Base-by-base conservation (phyloP, 2,888 invertebrate species). In the Mallateleia sp. region DNA sequence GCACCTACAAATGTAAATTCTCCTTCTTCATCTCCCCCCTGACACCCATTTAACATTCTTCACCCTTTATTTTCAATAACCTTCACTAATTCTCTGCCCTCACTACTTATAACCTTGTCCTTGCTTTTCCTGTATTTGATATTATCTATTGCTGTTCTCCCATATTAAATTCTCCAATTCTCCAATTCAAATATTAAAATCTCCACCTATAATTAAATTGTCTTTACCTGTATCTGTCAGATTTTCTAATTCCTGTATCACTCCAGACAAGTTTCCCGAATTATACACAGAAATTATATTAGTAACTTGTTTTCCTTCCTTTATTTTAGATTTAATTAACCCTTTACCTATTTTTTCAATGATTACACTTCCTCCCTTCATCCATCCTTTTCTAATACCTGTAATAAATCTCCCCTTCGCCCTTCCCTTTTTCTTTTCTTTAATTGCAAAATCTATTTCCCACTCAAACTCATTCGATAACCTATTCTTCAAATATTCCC, bases 11-110 rank as follows among this genome's bases (percentile, higher is more conserved):
- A 89, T 8, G 64, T 14, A 85, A 75, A 50, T 22, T 79, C 45
- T 85, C 83, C 22, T 86, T 86, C 45, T 75, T 64, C 66, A 74
- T 78, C 54, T 74, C 87, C 50, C 75, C 62, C 45, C 38, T 38
- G 38, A 11, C 38, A 9, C 54, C 52, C 75, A 75, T 52, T 87
- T 87, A 14, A 82, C 20, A 8, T 89, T 80, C n/a, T 54, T 20
- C 85, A 79, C 71, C 7, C 52, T 67, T 67, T 67, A 7, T 47
- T 34, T 15, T 67, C 52, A 8, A 52, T 52, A 9, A 52, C 25
- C 11, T 71, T 52, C 14, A 87, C 20, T 14, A 88, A 47, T 8
- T 54, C 34, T n/a, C n/a, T 66, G 22, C 84, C 81, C 20, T 80
- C 74, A 14, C 22, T 52, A 11, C 54, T 66, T 15, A 34, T 45